Evolutionary conservation across 2,113 vertebrate species (phyloP).

Genomic region (Axis porcinus): DNA sequence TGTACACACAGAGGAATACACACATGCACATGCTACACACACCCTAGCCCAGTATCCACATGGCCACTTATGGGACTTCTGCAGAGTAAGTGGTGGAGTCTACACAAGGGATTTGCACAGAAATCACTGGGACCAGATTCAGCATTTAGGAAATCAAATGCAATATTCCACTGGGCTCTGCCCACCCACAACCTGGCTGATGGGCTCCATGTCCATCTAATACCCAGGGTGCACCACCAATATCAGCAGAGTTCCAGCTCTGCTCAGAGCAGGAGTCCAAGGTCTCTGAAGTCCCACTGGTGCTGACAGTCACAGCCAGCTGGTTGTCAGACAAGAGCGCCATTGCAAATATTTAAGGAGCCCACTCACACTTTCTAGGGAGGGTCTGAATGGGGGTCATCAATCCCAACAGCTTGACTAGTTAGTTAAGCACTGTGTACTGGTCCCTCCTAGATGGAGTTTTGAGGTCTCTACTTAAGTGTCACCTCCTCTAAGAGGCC

Average conservation of each 20-base stretch:
- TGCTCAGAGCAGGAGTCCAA: not conserved
- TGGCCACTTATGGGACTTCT: not conserved
- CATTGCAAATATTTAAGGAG: not conserved
- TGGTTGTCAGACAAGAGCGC: not conserved
- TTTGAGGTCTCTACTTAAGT: not conserved
- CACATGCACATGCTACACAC: accelerated
- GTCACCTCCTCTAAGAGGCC: not conserved
- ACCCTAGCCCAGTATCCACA: not conserved
- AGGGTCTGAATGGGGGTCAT: accelerated
- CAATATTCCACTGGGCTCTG: not conserved
- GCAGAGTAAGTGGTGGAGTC: not conserved
- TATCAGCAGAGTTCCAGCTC: not conserved
- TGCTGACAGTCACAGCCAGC: not conserved
- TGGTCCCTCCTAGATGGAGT: too few species aligned
- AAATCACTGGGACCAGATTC: not conserved
- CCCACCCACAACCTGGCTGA: accelerated
- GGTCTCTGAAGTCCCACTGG: not conserved
- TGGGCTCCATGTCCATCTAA: not conserved
- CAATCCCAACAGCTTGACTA: not conserved
- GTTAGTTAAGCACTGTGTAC: accelerated
- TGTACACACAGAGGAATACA: not conserved
- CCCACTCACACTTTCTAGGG: not conserved
- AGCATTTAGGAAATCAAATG: too few species aligned
- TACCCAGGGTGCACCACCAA: not conserved
- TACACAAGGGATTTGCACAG: too few species aligned